These are phyloP conservation scores for Cavia porcellus DNA, from an alignment of 2,113 vertebrate genomes.

Conservation along the genomic window DNA sequence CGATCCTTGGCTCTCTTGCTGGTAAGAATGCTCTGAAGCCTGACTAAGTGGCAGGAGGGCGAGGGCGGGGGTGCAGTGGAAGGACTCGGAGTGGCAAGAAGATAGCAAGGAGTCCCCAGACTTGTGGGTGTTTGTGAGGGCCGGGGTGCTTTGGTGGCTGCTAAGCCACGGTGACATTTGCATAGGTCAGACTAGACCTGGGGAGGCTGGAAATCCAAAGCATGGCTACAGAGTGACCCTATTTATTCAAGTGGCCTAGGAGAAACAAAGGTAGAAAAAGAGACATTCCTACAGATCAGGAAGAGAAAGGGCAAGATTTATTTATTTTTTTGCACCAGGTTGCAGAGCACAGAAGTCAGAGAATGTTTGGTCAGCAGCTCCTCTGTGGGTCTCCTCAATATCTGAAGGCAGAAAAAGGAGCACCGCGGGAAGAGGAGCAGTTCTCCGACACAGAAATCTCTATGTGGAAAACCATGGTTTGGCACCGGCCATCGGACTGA, in stretches of 20 bases:
- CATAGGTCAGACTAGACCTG: not conserved
- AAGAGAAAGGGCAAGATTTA: not conserved
- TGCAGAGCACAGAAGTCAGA: not conserved
- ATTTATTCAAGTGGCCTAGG: not conserved
- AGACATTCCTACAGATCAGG: not conserved
- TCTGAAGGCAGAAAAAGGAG: not conserved
- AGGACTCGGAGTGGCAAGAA: accelerated
- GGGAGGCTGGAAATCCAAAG: not conserved
- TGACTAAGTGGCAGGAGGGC: not conserved
- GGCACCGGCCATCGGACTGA: not conserved
- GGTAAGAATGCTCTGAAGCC: not conserved
- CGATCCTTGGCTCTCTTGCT: not conserved
- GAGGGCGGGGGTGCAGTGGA: accelerated
- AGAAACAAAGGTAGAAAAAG: not conserved
- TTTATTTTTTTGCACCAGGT: not conserved
- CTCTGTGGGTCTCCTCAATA: not conserved
- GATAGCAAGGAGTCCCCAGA: not conserved
- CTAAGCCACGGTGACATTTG: not conserved
- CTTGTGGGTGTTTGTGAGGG: not conserved
- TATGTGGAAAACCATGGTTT: not conserved
- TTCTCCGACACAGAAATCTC: not conserved
- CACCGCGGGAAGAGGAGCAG: not conserved
- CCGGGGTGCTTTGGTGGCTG: not conserved
- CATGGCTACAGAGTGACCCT: not conserved
- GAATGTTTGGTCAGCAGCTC: not conserved